Evolutionary conservation across 2,797 vertebrate species (phyloP), one percentile per base, ranked within the genome.

Genomic region (Avahi laniger): DNA sequence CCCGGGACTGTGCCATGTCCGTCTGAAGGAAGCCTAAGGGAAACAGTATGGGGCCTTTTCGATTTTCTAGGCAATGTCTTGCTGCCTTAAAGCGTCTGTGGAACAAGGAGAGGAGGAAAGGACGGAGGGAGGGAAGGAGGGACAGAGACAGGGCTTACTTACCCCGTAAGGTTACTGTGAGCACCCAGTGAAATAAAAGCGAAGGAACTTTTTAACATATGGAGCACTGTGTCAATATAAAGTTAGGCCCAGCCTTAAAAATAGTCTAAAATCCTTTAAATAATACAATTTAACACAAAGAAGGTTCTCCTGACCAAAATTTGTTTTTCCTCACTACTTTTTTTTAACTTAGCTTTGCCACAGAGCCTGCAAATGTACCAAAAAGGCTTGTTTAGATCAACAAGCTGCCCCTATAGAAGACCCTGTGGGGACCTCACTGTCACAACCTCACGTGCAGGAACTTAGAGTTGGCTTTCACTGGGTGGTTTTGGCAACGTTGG

Each of bases 261-360:
- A 65, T 4, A 92, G 38, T 43, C 41, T 14, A 48, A 93, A 69
- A 20, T 65, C 78, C 54, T 18, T 83, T 72, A 90, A 92, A 48
- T 81, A 82, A 92, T 61, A 89, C 35, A 41, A n/a, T 85, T 78
- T 52, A 65, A 93, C 17, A 88, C 17, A 84, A 30, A 87, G 22
- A 90, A 63, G 8, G 13, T 22, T 13, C 50, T 79, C 24, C n/a
- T 48, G 20, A 54, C 43, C 69, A 52, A 52, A 57, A 43, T 46
- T 88, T 52, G 18, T 83, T 85, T 80, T 76, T 63, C 52, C 30
- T 81, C 18, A 28, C 17, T 26, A 59, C n/a, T 72, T 59, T 72
- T 48, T 80, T 72, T 28, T 0, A 69, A 59, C 52, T 50, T 50
- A 35, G 43, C 46, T 84, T 57, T 88, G 81, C 75, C 59, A 69